Evolutionary conservation across 2,113 vertebrate genomes (phyloP), one percentile per base, ranked within the genome.

Genomic region (Zingel zingel): DNA sequence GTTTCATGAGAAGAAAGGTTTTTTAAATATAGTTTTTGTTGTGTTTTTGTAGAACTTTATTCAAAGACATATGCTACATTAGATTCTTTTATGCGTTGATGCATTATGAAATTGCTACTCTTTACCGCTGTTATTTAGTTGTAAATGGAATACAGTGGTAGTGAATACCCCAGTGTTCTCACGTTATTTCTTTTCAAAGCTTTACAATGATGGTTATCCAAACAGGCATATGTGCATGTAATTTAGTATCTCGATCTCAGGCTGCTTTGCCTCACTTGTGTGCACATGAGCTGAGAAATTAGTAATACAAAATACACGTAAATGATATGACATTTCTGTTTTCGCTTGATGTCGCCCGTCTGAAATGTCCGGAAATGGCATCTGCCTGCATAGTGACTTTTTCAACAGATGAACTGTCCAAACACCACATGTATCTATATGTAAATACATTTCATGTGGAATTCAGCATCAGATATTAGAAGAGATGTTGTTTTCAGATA

Each of bases 91-190:
- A 48, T 63, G 61, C 30, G 4, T 19, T 71, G 21, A 15, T 48
- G 43, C 4, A 36, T 65, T 36, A 13, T 54, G 6, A 47, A 47
- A 16, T 57, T 56, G 5, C 3, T 47, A 19, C 54, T 30, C 16
- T 61, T 36, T 56, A 54, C 36, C 2, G 1, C 56, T 68, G 36
- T 63, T 63, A 82, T 76, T 76, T 56, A 36, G 33, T 47, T 63
- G 50, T 45, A 50, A 74, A 54, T 74, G 14, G 14, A 57, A 59
- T 39, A 16, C 45, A 48, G 19, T 30, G 25, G 25, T 13, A 56
- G 47, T 57, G 36, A 66, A 39, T 11, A 47, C 1, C 16, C 36
- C 23, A 56, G 10, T 21, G 11, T 59, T 78, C 11, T 43, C 14
- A 23, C 2, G 6, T 71, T 3, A 47, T 54, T 27, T 5, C 18